Evolutionary conservation across 2,113 vertebrate genomes (phyloP).

Genomic region (Sitta europaea): DNA sequence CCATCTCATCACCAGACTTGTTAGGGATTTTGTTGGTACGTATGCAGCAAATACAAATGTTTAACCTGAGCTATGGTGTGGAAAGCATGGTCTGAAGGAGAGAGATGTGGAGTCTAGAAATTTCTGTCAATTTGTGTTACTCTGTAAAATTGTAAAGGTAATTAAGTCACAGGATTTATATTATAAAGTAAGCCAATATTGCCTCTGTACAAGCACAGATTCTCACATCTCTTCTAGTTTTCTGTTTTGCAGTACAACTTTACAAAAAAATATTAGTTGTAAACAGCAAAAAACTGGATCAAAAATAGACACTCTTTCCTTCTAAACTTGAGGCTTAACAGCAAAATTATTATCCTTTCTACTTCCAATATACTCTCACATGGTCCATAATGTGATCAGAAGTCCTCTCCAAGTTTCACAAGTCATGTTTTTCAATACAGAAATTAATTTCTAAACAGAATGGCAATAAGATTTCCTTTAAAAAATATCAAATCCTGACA

Average conservation of each 20-base stretch:
- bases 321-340: not conserved
- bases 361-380: not conserved
- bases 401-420: not conserved
- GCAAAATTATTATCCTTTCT: not conserved
- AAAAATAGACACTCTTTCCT: not conserved
- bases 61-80: not conserved
- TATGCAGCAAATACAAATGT: not conserved
- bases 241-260: not conserved
- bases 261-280: not conserved
- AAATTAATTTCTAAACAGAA: not conserved
- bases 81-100: not conserved
- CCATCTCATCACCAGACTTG: not conserved
- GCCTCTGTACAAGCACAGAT: not conserved
- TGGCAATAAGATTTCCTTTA: not conserved
- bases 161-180: not conserved
- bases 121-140: not conserved
- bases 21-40: not conserved
- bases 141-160: not conserved
- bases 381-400: not conserved
- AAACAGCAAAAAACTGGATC: not conserved
- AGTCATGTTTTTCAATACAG: not conserved
- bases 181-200: not conserved
- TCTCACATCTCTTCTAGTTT: not conserved
- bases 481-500: not conserved
- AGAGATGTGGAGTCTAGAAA: not conserved